Conservation (phyloP, 2,113 vertebrate genomes). For the Saguinus imperator region DNA sequence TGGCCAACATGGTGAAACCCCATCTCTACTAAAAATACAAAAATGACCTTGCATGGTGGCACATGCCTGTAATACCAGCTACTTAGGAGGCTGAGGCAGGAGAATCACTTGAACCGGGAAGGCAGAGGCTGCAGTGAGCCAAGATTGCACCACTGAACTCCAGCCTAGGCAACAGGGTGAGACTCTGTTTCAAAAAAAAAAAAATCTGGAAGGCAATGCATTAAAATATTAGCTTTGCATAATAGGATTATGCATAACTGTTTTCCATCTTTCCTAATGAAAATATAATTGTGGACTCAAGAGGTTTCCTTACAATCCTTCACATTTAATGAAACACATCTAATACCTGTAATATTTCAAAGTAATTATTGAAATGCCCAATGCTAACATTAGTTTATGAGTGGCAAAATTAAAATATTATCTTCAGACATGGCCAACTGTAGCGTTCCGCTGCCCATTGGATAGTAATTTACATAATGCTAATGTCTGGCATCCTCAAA, state of each 20-base stretch:
- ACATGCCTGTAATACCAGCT: no score
- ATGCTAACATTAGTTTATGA: neutral
- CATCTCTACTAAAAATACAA: no score
- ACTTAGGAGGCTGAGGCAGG: no score
- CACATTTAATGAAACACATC: constrained; percentile 19
- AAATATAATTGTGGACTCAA: neutral
- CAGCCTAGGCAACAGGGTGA: no score
- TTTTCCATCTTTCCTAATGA: constrained; percentile 4
- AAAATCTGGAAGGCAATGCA: neutral
- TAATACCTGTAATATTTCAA: neutral
- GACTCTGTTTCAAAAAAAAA: no score
- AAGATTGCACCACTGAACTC: no score
- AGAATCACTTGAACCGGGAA: no score
- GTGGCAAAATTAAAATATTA: constrained; percentile 1
- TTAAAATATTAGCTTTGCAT: neutral
- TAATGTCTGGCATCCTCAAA: neutral
- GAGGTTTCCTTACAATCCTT: neutral
- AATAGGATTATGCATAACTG: neutral
- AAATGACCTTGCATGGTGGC: no score
- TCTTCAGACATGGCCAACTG: neutral
- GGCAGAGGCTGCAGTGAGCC: no score
- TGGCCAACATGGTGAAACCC: no score
- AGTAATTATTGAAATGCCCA: neutral
- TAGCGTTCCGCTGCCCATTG: neutral
- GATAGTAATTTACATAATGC: neutral